Evolutionary conservation across 1,140 invertebrate species (phyloP).

Genomic region (Diorhabda sublineata): DNA sequence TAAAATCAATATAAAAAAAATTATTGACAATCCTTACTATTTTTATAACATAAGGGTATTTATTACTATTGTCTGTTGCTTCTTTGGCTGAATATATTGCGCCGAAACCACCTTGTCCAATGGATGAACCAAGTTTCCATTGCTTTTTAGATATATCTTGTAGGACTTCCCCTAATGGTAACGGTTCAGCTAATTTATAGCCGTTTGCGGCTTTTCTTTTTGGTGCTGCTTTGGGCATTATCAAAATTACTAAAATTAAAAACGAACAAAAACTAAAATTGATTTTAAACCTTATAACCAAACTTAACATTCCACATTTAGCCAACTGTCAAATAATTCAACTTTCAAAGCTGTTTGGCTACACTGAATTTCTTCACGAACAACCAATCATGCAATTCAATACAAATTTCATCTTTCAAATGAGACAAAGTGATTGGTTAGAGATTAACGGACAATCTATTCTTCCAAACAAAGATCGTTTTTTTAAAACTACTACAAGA

Average conservation of each 20-base stretch:
- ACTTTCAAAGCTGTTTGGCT: too few relatives aligned
- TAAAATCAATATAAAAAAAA: background rate
- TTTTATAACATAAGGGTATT: conserved; percentile 71
- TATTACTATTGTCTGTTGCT: conserved; percentile 50
- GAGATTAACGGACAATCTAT: too few relatives aligned
- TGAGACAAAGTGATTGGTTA: too few relatives aligned
- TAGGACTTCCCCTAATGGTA: conserved; percentile 71
- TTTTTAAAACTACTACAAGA: too few relatives aligned
- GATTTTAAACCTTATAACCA: too few relatives aligned
- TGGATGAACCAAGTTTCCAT: conserved; percentile 82
- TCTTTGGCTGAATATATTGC: conserved; percentile 80
- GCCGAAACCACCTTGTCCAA: conserved; percentile 91
- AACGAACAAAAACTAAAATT: background rate
- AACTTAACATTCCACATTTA: too few relatives aligned
- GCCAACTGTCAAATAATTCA: too few relatives aligned
- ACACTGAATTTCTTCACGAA: too few relatives aligned
- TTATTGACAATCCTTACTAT: conserved; percentile 57
- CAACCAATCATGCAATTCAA: too few relatives aligned
- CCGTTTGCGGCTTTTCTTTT: conserved; percentile 50
- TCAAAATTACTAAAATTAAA: conserved; percentile 17
- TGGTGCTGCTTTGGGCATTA: conserved; percentile 23
- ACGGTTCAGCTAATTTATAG: conserved; percentile 70
- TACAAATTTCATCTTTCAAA: too few relatives aligned
- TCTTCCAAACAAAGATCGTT: too few relatives aligned
- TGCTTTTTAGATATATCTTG: conserved; percentile 70